Evolutionary conservation across 2,797 vertebrate species (phyloP).

Genomic region (Columba guinea): DNA sequence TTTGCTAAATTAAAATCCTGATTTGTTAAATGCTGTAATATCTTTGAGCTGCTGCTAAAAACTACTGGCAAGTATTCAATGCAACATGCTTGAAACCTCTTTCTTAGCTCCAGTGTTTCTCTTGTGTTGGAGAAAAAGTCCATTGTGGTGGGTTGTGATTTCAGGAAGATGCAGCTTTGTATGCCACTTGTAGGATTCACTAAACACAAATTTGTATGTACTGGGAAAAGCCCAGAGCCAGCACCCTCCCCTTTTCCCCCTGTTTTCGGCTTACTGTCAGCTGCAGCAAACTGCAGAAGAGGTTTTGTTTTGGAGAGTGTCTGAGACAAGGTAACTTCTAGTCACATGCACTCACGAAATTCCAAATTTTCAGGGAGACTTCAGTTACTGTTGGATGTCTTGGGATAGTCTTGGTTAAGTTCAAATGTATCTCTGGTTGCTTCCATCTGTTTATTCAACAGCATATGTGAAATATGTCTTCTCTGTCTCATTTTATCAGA

Average conservation of each 20-base stretch:
- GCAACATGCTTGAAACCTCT: background rate
- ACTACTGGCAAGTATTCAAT: background rate
- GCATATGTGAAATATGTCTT: background rate
- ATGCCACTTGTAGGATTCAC: background rate
- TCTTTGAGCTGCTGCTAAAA: background rate
- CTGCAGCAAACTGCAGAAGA: background rate
- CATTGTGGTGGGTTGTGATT: background rate
- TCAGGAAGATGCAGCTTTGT: background rate
- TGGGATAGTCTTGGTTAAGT: background rate
- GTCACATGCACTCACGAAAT: background rate
- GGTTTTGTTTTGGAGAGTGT: background rate
- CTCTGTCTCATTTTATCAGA: background rate
- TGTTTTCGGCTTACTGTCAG: background rate
- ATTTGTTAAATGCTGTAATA: background rate
- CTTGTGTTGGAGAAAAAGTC: background rate
- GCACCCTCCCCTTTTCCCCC: background rate
- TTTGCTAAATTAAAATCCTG: background rate
- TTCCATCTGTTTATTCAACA: constrained; percentile 25
- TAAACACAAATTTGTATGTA: background rate
- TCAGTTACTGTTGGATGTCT: background rate
- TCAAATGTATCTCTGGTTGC: background rate
- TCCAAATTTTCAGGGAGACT: background rate
- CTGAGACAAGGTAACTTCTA: background rate
- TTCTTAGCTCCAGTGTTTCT: background rate
- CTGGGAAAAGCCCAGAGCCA: background rate